Evolutionary conservation across 92 coral and sea anemone genomes (phyloP), one percentile per base, ranked within the genome.

Genomic region (Epizoanthus illoricatus): DNA sequence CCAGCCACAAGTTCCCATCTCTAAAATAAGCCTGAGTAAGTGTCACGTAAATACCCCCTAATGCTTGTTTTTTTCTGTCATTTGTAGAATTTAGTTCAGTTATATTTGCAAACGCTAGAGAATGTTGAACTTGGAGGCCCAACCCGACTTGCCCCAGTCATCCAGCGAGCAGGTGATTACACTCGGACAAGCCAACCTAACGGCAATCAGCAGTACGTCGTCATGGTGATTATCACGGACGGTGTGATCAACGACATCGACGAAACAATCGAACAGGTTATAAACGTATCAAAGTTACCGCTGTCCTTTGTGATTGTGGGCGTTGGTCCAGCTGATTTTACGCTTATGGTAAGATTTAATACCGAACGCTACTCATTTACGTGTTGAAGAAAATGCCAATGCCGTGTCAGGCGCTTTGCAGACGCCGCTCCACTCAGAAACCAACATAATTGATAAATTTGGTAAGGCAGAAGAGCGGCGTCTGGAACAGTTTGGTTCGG

Each of bases 171-270:
- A 75, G 91, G 94, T 81, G 91, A 93, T n/a, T 90, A 93, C 79
- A 92, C 92, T 84, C 88, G 86, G 79, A 88, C 75, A 43, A 81
- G 86, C 67, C 84, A 90, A 66, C 84, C 90, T 84, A 94, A 86
- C 65, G 76, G 85, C 75, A 86, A 89, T 64, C 98, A 93, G 80
- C 89, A 89, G 57, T 95, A 93, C 89, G 86, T 90, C 59, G 89
- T 92, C 85, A 93, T 92, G 80, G 85, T 91, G 73, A 90, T 95
- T 67, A 83, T 95, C 57, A 84, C 92, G 63, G 98, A 95, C 76
- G 98, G 98, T 55, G 90, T 95, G 45, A 86, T 95, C 20, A 95
- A 95, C 75, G 98, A 95, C 80, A 83, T 95, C 23, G 98, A 95
- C 71, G 89, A 84, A 13, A 69, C 89, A 49, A 67, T 89, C 56